phyloP scores from a whole-genome alignment of 2,888 invertebrate genomes.

The Drosophila cyrtoloma region DNA sequence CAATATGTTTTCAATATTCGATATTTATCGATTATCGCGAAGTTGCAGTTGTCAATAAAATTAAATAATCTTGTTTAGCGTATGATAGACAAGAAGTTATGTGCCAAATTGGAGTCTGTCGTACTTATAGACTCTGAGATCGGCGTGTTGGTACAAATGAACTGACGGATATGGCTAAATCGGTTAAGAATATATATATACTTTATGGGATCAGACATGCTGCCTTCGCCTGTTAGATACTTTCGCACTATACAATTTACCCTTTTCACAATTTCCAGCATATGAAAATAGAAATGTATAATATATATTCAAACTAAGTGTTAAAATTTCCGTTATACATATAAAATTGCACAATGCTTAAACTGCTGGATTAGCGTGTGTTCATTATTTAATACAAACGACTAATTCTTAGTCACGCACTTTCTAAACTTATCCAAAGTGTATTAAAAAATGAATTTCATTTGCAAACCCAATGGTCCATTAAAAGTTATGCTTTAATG shows the following conservation, averaged over 20 bases:
- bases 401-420: neutral
- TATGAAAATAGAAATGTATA: neutral
- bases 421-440: neutral
- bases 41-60: neutral
- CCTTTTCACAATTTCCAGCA: neutral
- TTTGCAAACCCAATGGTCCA: constrained; percentile 35
- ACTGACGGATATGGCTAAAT: neutral
- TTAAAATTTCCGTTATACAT: neutral
- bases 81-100: neutral
- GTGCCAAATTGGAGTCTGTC: neutral
- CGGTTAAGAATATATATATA: neutral
- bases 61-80: neutral
- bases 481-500: constrained; percentile 45
- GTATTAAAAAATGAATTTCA: constrained; percentile 29
- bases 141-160: neutral
- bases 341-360: neutral
- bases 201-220: neutral
- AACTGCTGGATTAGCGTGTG: neutral
- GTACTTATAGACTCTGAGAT: neutral
- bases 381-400: neutral
- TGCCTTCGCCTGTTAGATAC: neutral
- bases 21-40: neutral
- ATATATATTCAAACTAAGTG: neutral
- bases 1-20: neutral
- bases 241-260: neutral